Evolutionary conservation across 2,797 vertebrate genomes (phyloP), one percentile per base, ranked within the genome.

Genomic region (Phrynocephalus forsythii): DNA sequence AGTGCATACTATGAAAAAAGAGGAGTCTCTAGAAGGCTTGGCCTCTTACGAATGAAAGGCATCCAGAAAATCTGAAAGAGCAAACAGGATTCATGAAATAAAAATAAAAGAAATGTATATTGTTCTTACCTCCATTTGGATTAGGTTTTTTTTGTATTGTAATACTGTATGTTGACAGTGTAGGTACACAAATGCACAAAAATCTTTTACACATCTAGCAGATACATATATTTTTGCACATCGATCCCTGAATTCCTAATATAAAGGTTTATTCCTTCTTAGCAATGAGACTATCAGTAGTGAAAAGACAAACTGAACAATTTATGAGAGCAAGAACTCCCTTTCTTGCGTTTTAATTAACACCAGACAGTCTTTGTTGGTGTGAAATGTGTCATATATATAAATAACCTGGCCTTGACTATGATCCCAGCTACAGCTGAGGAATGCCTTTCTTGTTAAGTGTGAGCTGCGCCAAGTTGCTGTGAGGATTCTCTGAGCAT

Each of bases 311-410:
- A 48, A 68, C 71, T 69, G 60, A 63, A 84, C 60, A 76, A 48
- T 84, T 24, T 2, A 50, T 67, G 4, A 91, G 92, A 52, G 76
- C 28, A 87, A 87, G 82, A 77, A 28, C 33, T 84, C 30, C 44
- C 78, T 28, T 10, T 67, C 66, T 30, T 13, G 76, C 50, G 22
- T 16, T 89, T 16, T 38, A 85, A 60, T 67, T 91, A 69, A 71
- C 72, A 24, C 0, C 38, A 86, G 48, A 1, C 8, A 68, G 1
- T 69, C 16, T 72, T n/a, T 78, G 63, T 87, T 87, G 44, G 30
- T 0, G 0, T 86, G 18, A 66, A 88, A 50, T 5, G 56, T 79
- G 67, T 73, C 71, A 38, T 28, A 26, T 73, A 24, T 56, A 79
- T 68, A 75, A 38, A 50, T 28, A 22, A 22, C 81, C 88, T 78